Base-by-base conservation (phyloP, 2,113 vertebrate species). In the Tachysurus vachellii region DNA sequence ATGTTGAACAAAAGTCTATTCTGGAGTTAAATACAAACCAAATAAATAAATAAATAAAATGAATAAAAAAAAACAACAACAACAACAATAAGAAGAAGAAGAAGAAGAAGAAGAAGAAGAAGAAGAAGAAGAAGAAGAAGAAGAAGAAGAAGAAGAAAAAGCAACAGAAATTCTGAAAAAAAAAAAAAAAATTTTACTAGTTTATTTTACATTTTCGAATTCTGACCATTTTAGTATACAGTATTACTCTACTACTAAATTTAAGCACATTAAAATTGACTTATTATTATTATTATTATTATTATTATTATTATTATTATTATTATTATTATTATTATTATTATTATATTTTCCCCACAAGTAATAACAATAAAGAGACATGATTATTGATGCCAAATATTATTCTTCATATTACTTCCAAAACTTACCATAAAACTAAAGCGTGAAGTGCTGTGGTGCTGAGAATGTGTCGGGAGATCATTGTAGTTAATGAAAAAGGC, bases 351-450 rank as follows among this genome's bases (percentile, higher is more conserved):
- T 50, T n/a, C 23, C 23, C 21, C 21, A 21, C 62, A 28, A 68
- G 64, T 68, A 12, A 68, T 3, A 28, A 14, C n/a, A 16, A 6
- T 31, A 70, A 36, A 36, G 66, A 70, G 28, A 17, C 31, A 36
- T 14, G 66, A 70, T 36, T 17, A 70, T 36, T 3, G 9, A 71
- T 71, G 10, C n/a, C 26, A 66, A 66, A 50, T 50, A 50, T 50
- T 64, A 64, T 68, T 31, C 64, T 68, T 68, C 28, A n/a, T 9
- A 64, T 14, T 17, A 70, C 36, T 28, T 23, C 13, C 10, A 23
- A 5, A 13, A 75, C 87, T 82, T 50, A 88, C 87, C 83, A 64
- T 5, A 85, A 2, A 28, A 85, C n/a, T 50, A 75, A 81, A 10
- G 50, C 53, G 26, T 71, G 66, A 19, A 73, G 64, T 47, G 64